Base-by-base conservation (phyloP, 2,888 invertebrate species). In the Drosophila percnosoma region DNA sequence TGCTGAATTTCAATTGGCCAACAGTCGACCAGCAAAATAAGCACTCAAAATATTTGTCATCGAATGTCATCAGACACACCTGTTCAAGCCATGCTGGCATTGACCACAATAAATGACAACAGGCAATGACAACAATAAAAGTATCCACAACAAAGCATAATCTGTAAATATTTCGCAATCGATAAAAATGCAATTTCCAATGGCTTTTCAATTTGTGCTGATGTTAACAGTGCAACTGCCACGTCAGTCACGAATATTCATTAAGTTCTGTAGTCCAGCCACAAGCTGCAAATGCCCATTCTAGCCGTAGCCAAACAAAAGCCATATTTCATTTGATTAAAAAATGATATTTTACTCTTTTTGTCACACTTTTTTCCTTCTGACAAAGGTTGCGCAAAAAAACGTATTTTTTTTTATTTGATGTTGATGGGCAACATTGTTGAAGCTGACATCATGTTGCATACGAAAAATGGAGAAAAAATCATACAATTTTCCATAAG, bases 131-230 rank as follows among this genome's bases (percentile, higher is more conserved):
- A 42, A 33, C 34, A 57, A 15, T 6, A 42, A n/a, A 7, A 21
- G 29, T 7, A 61, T 18, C 15, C 21, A 53, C 21, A 40, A 53
- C 21, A 40, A 52, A 53, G 38, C 58, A 65, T 68, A 58, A 77
- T 80, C 68, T 63, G 65, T 45, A 71, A 68, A 78, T 67, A 71
- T 71, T 71, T 54, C 27, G 11, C 62, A 68, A 57, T 73, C 58
- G 38, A 33, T 58, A 49, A 82, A 76, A 64, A 42, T 58, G 64
- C 73, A 77, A 71, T 74, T 81, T 55, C 83, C 62, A 83, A 74
- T 80, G 62, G 67, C 64, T 71, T 83, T 83, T 69, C 81, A 71
- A 78, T 83, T 77, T 73, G 51, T 73, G 80, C 62, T 51, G 83
- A 63, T 83, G 80, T 77, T 77, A 83, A 55, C 65, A 24, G 21